Percentiles rank a stretch among this genome's conserved stretches.
Conservation (phyloP, 2,113 vertebrate genomes). For the Rhinoderma darwinii region DNA sequence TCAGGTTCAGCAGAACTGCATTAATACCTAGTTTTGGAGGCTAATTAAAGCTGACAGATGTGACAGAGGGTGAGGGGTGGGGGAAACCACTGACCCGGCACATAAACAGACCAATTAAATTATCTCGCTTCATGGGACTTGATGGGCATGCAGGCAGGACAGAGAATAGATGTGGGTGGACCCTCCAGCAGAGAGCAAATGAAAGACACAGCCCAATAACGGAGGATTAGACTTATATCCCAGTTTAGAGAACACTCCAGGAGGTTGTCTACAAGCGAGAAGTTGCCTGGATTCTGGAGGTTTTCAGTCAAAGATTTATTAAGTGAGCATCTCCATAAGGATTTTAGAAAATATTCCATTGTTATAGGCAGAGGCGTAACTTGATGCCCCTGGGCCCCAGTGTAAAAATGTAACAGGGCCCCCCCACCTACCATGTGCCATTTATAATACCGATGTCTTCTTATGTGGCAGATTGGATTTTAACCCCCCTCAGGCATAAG, state of each 20-base stretch:
- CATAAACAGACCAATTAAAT: constrained; percentile 53
- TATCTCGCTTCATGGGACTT: constrained; percentile 42
- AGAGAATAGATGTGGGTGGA: not conserved
- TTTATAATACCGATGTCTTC: not conserved
- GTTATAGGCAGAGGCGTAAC: not conserved
- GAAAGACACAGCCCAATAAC: constrained; percentile 26
- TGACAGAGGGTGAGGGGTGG: constrained; percentile 38
- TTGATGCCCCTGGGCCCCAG: not conserved
- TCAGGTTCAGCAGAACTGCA: constrained; percentile 43
- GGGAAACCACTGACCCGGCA: constrained; percentile 47
- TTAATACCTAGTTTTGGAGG: constrained; percentile 49
- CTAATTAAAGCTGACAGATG: constrained; percentile 56
- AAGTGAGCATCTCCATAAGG: not conserved
- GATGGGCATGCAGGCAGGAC: constrained; percentile 16
- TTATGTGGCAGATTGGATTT: not conserved
- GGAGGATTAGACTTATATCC: constrained; percentile 16
- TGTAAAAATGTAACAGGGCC: not conserved
- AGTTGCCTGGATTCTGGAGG: not conserved
- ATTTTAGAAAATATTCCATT: not conserved
- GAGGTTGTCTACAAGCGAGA: not conserved
- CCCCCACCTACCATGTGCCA: not conserved
- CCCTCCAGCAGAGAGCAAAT: constrained; percentile 17
- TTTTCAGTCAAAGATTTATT: not conserved
- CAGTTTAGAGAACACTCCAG: not conserved
- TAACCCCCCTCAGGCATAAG: not conserved